Percentiles rank a stretch among this genome's conserved stretches.
phyloP scores from a whole-genome alignment of 1,140 invertebrate species.

The Reticulitermes speratus region DNA sequence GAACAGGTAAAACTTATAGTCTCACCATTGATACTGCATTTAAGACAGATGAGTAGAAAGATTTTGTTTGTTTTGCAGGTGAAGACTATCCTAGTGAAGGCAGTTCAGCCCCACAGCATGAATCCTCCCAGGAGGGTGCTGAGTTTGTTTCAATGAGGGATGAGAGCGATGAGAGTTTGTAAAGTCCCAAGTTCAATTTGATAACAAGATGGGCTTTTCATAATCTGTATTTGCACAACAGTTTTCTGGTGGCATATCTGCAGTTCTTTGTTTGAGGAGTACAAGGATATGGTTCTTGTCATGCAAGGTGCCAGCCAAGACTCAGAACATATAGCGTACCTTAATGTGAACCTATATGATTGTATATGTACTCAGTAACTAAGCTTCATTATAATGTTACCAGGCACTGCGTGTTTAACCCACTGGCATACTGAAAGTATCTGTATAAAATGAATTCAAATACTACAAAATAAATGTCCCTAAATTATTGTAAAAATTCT shows the following conservation, averaged over 20 bases:
- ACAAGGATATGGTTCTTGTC: no score
- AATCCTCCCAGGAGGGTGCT: constrained; percentile 24
- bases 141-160: constrained; percentile 27
- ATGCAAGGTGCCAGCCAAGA: neutral
- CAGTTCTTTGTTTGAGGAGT: no score
- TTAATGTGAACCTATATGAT: neutral
- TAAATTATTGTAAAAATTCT: neutral
- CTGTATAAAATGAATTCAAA: no score
- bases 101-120: constrained; percentile 27
- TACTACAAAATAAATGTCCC: no score
- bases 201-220: no score
- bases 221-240: no score
- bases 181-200: neutral
- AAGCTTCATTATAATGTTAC: neutral
- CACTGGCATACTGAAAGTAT: no score
- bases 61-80: constrained; percentile 22
- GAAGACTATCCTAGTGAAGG: constrained; percentile 36
- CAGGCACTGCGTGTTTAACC: no score
- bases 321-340: neutral
- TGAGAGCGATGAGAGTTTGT: constrained; percentile 29
- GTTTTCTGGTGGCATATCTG: no score
- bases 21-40: neutral
- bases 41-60: neutral
- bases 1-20: neutral
- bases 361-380: neutral